phyloP scores from a whole-genome alignment of 2,113 vertebrate species.

The Oenanthe melanoleuca region DNA sequence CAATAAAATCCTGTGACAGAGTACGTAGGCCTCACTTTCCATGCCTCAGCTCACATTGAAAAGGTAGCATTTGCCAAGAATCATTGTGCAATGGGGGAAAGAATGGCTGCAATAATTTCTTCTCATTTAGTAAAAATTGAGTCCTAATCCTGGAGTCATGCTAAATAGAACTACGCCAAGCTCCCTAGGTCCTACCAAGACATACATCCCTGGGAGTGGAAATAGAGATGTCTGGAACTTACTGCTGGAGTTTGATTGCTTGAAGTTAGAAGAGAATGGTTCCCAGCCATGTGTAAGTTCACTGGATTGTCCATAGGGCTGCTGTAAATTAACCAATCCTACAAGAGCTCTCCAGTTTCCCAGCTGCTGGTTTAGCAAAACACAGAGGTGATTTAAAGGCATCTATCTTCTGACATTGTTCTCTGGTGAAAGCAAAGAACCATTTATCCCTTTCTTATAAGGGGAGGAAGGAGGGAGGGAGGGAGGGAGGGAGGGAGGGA shows the following conservation, averaged over 20 bases:
- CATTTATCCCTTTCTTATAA: background rate
- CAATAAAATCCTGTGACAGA: background rate
- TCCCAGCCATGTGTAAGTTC: background rate
- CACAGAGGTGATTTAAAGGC: background rate
- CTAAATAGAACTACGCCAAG: background rate
- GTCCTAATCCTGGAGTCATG: background rate
- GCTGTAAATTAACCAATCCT: background rate
- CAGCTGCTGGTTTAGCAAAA: background rate
- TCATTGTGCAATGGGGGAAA: accelerated
- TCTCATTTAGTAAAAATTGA: background rate
- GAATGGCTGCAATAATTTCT: background rate
- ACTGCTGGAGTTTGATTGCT: background rate
- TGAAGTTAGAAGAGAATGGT: background rate
- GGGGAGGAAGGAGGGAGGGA: background rate
- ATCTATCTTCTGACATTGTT: background rate
- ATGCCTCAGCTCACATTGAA: background rate
- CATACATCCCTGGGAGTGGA: background rate
- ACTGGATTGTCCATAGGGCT: background rate
- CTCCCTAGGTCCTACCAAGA: background rate
- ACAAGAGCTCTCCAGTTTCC: background rate
- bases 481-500: too few relatives aligned
- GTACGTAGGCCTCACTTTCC: background rate
- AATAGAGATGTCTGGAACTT: background rate
- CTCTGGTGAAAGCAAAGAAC: background rate
- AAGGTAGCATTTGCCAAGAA: background rate